phyloP scores from a whole-genome alignment of 2,113 vertebrate genomes.

The Platanista minor region DNA sequence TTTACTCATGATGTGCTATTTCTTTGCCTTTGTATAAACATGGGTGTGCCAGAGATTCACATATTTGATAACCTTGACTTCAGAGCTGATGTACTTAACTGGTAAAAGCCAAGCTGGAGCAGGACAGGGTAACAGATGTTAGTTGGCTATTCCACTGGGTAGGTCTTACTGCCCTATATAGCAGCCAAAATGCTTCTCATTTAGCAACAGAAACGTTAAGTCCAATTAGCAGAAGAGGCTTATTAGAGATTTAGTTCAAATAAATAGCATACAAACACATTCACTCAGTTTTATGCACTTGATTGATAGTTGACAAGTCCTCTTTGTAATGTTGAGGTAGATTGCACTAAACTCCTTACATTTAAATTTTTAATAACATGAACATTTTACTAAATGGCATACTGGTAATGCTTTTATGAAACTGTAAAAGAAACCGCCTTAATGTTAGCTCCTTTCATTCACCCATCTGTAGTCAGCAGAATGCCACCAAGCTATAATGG shows the following conservation, averaged over 20 bases:
- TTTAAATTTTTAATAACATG: constrained; percentile 58
- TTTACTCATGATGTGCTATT: constrained; percentile 68
- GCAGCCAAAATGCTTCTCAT: constrained; percentile 86
- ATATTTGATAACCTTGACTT: constrained; percentile 83
- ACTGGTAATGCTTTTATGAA: constrained; percentile 18
- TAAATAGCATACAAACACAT: constrained; percentile 78
- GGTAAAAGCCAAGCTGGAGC: constrained; percentile 85
- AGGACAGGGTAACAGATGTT: constrained; percentile 87
- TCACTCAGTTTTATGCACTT: constrained; percentile 69
- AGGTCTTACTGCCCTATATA: constrained; percentile 80
- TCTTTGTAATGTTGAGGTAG: constrained; percentile 47
- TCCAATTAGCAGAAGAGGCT: constrained; percentile 82
- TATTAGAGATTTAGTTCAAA: constrained; percentile 84
- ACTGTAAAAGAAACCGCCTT: constrained; percentile 45
- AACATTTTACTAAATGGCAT: constrained; percentile 58
- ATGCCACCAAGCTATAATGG: constrained; percentile 50
- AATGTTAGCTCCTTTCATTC: neutral
- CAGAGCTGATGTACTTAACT: constrained; percentile 80
- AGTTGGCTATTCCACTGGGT: constrained; percentile 86
- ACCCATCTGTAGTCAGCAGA: constrained; percentile 46
- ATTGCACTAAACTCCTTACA: constrained; percentile 1
- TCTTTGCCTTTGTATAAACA: constrained; percentile 67
- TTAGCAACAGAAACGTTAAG: constrained; percentile 85
- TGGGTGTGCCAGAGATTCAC: constrained; percentile 77
- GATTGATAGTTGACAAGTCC: constrained; percentile 71